Base-by-base conservation (phyloP, 23 tunicate genomes). In the Trididemnum miniatum region DNA sequence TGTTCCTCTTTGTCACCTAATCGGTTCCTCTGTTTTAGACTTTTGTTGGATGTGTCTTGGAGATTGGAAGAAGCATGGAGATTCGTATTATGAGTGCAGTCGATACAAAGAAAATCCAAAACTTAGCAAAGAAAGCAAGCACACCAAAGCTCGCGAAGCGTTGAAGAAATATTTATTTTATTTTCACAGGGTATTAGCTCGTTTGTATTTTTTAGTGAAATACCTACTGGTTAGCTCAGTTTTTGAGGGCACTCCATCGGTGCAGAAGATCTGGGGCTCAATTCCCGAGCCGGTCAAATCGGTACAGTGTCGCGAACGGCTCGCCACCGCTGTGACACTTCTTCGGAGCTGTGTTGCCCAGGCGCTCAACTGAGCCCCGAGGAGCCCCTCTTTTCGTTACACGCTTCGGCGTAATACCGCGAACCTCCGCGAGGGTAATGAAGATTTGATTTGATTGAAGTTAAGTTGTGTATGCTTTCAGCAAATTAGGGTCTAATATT, bases 41-140 rank as follows among this genome's bases (percentile, higher is more conserved):
- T 95, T 95, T 65, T 95, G 98, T 51, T 95, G 98, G 98, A 85
- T 95, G 88, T 95, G 98, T 36, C 34, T 85, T 26, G 95, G 85
- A 0, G 89, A 83, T 74, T 95, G 98, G 98, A 95, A 82, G 59
- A 86, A 86, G 80, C 98, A 95, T 50, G 98, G 98, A 31, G 88
- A 86, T 71, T 86, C 94, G 9, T 95, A 89, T 79, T 95, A 95
- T 59, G 88, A 79, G 35, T 95, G 98, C 79, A 89, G 91, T 40
- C 82, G 75, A 25, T 95, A 89, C 72, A 85, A 89, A 65, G 94
- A 88, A 38, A 76, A 88, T 39, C 92, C 92, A 0, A 31, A 67
- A 35, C 78, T 85, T 31, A 81, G 87, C 26, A 54, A 76, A 35
- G 80, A 81, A 37, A 91, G 49, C 36, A 75, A 81, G 66, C 83